Conservation (phyloP, 2,113 vertebrate genomes). For the Tachysurus fulvidraco region DNA sequence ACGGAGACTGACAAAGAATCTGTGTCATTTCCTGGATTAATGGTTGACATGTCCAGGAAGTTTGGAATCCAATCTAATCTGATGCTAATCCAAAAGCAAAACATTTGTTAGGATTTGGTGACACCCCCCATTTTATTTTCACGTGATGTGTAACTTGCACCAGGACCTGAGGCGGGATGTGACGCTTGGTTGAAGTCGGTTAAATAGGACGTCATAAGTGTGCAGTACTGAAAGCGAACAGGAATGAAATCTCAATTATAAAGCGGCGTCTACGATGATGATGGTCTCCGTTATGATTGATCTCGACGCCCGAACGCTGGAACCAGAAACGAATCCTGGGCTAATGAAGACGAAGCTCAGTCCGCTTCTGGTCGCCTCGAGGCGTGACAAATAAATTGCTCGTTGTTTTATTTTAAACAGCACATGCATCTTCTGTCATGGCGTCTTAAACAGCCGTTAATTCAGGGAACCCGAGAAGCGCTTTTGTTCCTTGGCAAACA, state of each 20-base stretch:
- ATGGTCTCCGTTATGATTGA: constrained; percentile 49
- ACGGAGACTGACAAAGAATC: background rate
- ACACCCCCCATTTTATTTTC: background rate
- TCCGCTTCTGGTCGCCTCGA: constrained; percentile 38
- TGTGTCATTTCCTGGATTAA: background rate
- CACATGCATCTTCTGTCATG: constrained; percentile 49
- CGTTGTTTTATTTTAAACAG: constrained; percentile 53
- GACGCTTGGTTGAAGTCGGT: constrained; percentile 29
- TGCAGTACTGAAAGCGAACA: background rate
- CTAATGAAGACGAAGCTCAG: constrained; percentile 56
- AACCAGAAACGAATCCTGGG: constrained; percentile 45
- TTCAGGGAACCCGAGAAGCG: background rate
- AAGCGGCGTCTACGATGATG: constrained; percentile 46
- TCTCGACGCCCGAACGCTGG: constrained; percentile 33
- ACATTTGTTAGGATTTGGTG: background rate
- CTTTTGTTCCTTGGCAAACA: constrained; percentile 27
- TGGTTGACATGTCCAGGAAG: background rate
- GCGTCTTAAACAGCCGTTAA: constrained; percentile 29
- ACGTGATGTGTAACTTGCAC: background rate
- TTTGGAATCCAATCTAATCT: background rate
- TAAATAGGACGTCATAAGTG: constrained; percentile 28
- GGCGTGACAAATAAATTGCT: constrained; percentile 49
- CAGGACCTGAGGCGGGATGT: background rate
- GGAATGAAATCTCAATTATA: constrained; percentile 47
- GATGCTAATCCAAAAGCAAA: background rate